Evolutionary conservation across 64 coral and sea anemone species (phyloP), one percentile per base, ranked within the genome.

Genomic region (Astreopora myriophthalma): DNA sequence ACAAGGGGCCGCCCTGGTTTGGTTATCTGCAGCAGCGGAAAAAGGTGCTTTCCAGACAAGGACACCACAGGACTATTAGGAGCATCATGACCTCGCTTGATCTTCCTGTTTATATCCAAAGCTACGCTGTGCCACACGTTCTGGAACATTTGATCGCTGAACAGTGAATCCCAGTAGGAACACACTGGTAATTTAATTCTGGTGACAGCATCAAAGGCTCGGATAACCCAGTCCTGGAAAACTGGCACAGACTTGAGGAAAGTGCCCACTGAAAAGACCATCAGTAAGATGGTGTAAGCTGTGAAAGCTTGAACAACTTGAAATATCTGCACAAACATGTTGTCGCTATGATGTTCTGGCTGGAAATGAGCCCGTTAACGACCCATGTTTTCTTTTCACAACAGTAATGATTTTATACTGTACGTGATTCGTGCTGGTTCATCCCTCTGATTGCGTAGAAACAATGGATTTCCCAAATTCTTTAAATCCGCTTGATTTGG

Each of bases 1-100:
- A 96, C 91, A 33, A 96, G 83, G 17, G 95, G 86, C 1, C 91
- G 86, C 6, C 77, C 74, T 33, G 73, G 40, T 87, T 49, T 83
- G 23, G 71, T 34, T 28, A 92, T 48, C 14, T 93, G 69, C 22
- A 93, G 40, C 11, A 96, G 51, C 12, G 63, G 67, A 31, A 82
- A 85, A 55, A 33, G 33, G 31, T 49, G 17, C 44, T 80, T 85
- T 75, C 34, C 89, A 66, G 68, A 68, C 32, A 66, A 37, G 5
- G 35, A 34, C 14, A 92, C 26, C 8, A 85, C 89, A 36, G 89
- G 89, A 19, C 22, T 73, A 65, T 85, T 62, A 23, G 58, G 31
- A 0, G 89, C 89, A 64, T 92, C 57, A 17, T 35, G 34, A 13
- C 42, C 46, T 31, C 52, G 26, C 33, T 64, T 73, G 14, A 74